Conservation (phyloP, 1,140 invertebrate species). For the Caerostris darwini region DNA sequence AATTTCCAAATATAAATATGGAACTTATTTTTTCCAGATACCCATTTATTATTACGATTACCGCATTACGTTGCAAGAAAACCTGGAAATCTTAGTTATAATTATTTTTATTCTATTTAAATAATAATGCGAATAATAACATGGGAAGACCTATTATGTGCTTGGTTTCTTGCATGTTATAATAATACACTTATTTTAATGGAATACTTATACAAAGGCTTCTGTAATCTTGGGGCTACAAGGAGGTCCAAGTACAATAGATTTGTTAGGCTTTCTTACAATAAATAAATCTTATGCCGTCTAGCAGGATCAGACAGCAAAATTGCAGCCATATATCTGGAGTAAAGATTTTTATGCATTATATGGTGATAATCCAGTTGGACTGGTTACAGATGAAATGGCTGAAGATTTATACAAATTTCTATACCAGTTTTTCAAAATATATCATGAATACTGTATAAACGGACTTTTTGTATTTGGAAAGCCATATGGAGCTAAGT, state of each 20-base stretch:
- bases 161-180: too few species aligned
- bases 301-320: conserved; percentile 84
- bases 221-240: conserved; percentile 93
- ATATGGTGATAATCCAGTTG: conserved; percentile 94
- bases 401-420: conserved; percentile 78
- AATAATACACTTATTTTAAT: too few species aligned
- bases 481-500: conserved; percentile 80
- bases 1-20: too few species aligned
- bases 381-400: conserved; percentile 83
- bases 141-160: too few species aligned
- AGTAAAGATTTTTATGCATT: conserved; percentile 88
- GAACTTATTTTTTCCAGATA: too few species aligned
- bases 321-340: conserved; percentile 88
- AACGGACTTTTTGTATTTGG: conserved; percentile 80
- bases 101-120: too few species aligned
- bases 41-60: too few species aligned
- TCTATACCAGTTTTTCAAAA: conserved; percentile 79
- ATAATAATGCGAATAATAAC: too few species aligned
- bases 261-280: conserved; percentile 90
- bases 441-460: conserved; percentile 78
- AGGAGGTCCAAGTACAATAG: conserved; percentile 90
- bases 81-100: too few species aligned
- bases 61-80: too few species aligned
- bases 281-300: conserved; percentile 90
- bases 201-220: conserved; percentile 78